Base-by-base conservation (phyloP, 2,888 invertebrate species). In the Suillia variegata region DNA sequence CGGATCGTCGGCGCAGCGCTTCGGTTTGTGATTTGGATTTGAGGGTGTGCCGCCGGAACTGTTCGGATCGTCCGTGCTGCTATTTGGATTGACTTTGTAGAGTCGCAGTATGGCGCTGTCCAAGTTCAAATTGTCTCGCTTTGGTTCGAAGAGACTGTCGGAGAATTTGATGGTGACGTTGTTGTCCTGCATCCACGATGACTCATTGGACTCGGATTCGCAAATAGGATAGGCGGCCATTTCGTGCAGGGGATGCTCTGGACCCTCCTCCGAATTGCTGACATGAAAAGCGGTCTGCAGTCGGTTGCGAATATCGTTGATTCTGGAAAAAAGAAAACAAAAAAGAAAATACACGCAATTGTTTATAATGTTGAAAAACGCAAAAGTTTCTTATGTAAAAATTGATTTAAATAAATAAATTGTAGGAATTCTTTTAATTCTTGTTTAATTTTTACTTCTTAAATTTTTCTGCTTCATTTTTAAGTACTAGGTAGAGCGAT, bases 211-310 rank as follows among this genome's bases (percentile, higher is more conserved):
- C 50, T 78, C 78, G 3, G 74, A 74, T 63, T 74, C 79, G 59
- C 81, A 81, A 10, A 76, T 71, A 18, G 81, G 81, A 69, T 79
- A 81, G 15, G 79, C 82, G 15, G 82, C 80, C 73, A 76, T 79
- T 63, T 79, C 80, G 60, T 80, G 78, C 13, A 71, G 61, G 0
- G 77, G 69, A 54, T 70, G 67, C 17, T 75, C 74, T 18, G 69
- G 70, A 58, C 62, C 67, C 48, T 72, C 74, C 20, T 63, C 70
- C 0, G 70, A 69, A 26, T 67, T 69, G 47, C 65, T 67, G 48
- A 66, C 70, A 59, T 69, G 69, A 21, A 80, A 73, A 26, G 77
- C 80, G 34, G 68, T 69, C 24, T 71, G 69, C 26, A 81, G 74
- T 26, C 71, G 75, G 58, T 70, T 73, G 22, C 70, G 70, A 50